Evolutionary conservation across 2,888 invertebrate species (phyloP), one percentile per base, ranked within the genome.

Genomic region (Dynastes maya): DNA sequence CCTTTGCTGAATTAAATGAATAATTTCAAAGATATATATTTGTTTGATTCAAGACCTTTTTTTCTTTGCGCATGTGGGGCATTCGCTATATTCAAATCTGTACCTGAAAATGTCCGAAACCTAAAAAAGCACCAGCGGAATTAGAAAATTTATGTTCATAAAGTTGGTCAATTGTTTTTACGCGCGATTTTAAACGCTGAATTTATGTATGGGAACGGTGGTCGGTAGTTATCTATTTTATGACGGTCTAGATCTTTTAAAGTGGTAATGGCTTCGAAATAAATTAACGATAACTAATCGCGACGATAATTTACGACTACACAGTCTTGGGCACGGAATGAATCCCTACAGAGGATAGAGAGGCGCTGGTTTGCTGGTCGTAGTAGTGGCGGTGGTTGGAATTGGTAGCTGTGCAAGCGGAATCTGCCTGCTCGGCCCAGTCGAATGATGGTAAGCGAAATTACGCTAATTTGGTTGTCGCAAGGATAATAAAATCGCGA

Each of bases 211-310:
- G 45, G 11, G 45, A 5, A 37, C 45, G 45, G 45, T 1, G 45
- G 63, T 45, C 63, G 13, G 40, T 3, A 2, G 40, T 65, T 65
- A 65, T 65, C 65, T 65, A 65, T 65, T 65, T 13, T 65, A 13
- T 65, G 65, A 45, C n/a, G 40, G 65, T 40, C 16, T 45, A 37
- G 65, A 65, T 65, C 40, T 40, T 65, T 55, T 40, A 65, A 65
- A 65, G 65, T 37, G 16, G 40, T 65, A 65, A 65, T 65, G 40
- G 40, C 65, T 29, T 16, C 16, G 65, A 65, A 65, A 65, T 65
- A 65, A 65, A 65, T 65, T 65, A 40, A 65, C 37, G 65, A 40
- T 65, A 65, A 65, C 65, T 65, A 65, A 65, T 65, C 65, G 65
- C 40, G 2, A 11, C 16, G 29, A 16, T 65, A 65, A 65, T 65